A percentile compares a stretch with the other conserved stretches of the same genome.
These are phyloP conservation scores for Triplophysa dalaica DNA, from an alignment of 2,113 vertebrate genomes.

Conservation along the genomic window DNA sequence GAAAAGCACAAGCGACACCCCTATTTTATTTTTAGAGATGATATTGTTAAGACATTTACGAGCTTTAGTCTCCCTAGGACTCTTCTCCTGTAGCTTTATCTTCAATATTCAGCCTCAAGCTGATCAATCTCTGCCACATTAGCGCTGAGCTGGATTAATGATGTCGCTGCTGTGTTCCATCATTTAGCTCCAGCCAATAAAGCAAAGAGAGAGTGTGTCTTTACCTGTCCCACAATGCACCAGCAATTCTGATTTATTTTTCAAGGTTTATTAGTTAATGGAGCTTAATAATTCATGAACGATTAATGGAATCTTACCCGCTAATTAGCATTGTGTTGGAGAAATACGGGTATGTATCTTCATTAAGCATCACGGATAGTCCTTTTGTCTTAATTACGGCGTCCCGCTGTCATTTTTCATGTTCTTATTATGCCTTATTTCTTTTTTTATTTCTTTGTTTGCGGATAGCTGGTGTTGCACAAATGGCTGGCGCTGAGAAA, in stretches of 20 bases:
- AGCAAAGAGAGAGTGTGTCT: conserved; percentile 52
- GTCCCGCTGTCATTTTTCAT: conserved; percentile 65
- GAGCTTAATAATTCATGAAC: conserved; percentile 77
- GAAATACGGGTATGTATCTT: conserved; percentile 70
- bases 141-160: conserved; percentile 57
- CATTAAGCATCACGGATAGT: conserved; percentile 68
- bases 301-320: conserved; percentile 70
- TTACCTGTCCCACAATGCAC: conserved; percentile 61
- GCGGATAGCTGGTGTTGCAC: conserved; percentile 46
- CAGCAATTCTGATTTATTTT: conserved; percentile 46
- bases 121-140: conserved; percentile 44
- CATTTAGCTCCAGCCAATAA: conserved; percentile 55
- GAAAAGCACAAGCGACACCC: background rate
- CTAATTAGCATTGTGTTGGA: conserved; percentile 72
- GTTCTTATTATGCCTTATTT: conserved; percentile 66
- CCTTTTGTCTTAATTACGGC: conserved; percentile 75
- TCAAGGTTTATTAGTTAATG: conserved; percentile 73
- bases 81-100: conserved; percentile 37
- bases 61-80: conserved; percentile 6
- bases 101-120: conserved; percentile 28
- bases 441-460: conserved; percentile 66
- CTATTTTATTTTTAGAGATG: background rate
- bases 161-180: conserved; percentile 48
- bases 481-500: conserved; percentile 51
- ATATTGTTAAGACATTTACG: background rate